Base-by-base conservation (phyloP, 2,113 vertebrate genomes). In the Lethenteron camtschaticum region DNA sequence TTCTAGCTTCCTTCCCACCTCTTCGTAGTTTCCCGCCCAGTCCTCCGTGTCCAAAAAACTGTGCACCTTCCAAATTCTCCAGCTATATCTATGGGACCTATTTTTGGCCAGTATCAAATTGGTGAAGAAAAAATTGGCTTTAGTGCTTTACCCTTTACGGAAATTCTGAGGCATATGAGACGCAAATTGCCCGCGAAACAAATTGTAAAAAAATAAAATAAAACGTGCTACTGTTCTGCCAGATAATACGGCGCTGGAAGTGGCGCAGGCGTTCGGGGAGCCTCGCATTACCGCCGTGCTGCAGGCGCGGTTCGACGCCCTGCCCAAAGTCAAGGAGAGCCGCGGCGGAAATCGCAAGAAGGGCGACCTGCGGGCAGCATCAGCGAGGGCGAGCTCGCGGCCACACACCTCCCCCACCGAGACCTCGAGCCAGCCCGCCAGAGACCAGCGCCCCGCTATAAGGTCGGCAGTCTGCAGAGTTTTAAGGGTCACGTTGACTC, bases 241-340 rank as follows among this genome's bases (percentile, higher is more conserved):
- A 97, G 91, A 81, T 59, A 81, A 84, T 70, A 84, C 70, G 73
- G 82, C 80, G 72, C 81, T 94, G 63, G 85, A 89, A 58, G 70
- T 89, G 68, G 89, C 91, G 68, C 75, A 73, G 70, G 78, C 76
- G 1, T 90, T 85, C 74, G 83, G 78, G 72, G 82, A 96, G 73
- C 73, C 77, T 12, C 75, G 76, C 73, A 77, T 90, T 71, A 82
- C 87, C 72, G 76, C 82, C 55, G 71, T 91, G 74, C 76, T 97
- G 13, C 76, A 84, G 78, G 78, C 81, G 56, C 82, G 82, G 72
- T 68, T 83, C 75, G 80, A 86, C 69, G 79, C 74, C 55, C 74
- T 86, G 74, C 79, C 80, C 12, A 80, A 82, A 73, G 71, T 77
- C 41, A 73, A 76, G 72, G 83, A 78, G 57, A 75, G 73, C 5